A percentile compares a stretch with the other conserved stretches of the same genome.
Evolutionary conservation across 2,113 vertebrate species (phyloP).

Genomic region (Ciconia stormi): DNA sequence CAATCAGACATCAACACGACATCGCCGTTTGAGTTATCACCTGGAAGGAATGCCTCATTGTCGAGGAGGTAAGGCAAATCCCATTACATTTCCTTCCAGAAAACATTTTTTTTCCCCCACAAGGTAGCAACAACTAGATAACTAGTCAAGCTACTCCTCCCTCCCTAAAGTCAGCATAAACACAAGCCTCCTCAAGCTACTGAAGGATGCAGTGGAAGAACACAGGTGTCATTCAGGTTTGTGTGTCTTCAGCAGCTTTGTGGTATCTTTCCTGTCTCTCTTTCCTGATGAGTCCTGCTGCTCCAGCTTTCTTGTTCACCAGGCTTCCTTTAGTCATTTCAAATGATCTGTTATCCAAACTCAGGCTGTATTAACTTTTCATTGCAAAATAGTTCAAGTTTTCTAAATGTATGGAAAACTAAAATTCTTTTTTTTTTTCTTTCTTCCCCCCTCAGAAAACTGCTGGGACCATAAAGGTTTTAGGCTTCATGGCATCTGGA

Average conservation of each 20-base stretch:
- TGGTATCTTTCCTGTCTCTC: background rate
- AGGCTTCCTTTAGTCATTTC: background rate
- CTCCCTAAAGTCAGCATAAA: background rate
- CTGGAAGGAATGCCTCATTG: background rate
- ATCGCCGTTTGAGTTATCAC: background rate
- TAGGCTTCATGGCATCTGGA: background rate
- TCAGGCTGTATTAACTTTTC: background rate
- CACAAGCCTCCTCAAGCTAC: background rate
- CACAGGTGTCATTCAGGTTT: background rate
- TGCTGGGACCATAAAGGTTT: background rate
- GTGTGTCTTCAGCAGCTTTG: background rate
- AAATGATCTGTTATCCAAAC: background rate
- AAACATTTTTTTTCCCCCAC: background rate
- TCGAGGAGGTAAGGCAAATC: background rate
- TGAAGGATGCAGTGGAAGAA: background rate
- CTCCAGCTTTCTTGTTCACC: background rate
- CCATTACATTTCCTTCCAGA: background rate
- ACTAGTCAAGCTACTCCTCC: background rate
- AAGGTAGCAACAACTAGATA: background rate
- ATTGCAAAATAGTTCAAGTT: background rate
- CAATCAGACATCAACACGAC: background rate
- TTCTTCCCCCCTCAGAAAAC: background rate
- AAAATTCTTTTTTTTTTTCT: background rate
- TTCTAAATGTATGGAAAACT: background rate
- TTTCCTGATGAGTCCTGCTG: background rate